These are phyloP conservation scores for Haliclona indistincta DNA, from an alignment of 37 sponge, comb jelly and placozoan genomes.

Conservation along the genomic window DNA sequence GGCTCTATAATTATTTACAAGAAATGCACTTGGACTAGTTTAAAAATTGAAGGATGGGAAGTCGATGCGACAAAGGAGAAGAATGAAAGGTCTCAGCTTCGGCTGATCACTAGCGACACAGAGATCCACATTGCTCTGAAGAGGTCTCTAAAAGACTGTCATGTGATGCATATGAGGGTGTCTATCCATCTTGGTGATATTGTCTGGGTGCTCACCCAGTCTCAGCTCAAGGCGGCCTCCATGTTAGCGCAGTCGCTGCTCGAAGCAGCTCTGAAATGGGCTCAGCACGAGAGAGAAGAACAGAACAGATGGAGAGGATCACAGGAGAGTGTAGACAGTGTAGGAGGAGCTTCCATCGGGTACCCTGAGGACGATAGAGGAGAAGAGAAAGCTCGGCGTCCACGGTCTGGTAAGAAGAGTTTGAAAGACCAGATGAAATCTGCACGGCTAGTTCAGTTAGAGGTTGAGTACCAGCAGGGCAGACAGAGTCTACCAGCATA, in stretches of 20 bases:
- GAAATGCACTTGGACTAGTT: slow-evolving; percentile 45
- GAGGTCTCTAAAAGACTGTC: slow-evolving; percentile 51
- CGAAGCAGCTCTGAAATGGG: slow-evolving; percentile 46
- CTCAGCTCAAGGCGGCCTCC: slow-evolving; percentile 73
- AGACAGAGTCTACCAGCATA: slow-evolving; percentile 35
- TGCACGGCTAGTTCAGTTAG: background rate
- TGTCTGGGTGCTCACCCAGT: slow-evolving; percentile 77
- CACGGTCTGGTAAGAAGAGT: background rate
- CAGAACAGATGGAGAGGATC: background rate
- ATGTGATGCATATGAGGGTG: slow-evolving; percentile 39
- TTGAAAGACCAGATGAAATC: slow-evolving; percentile 1
- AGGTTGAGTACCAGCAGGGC: slow-evolving; percentile 54
- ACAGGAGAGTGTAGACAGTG: background rate
- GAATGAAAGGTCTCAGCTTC: slow-evolving; percentile 1
- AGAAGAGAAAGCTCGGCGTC: background rate
- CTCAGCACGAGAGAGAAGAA: slow-evolving; percentile 22
- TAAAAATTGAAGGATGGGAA: slow-evolving; percentile 59
- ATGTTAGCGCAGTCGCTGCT: slow-evolving; percentile 63
- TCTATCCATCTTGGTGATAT: slow-evolving; percentile 64
- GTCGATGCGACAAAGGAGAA: background rate
- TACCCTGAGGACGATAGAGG: background rate
- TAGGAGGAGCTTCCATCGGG: background rate
- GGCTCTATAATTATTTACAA: slow-evolving; percentile 69
- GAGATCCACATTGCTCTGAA: slow-evolving; percentile 49
- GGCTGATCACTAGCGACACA: slow-evolving; percentile 47